Evolutionary conservation across 1,140 invertebrate genomes (phyloP).

Genomic region (Papilio polyxenes): DNA sequence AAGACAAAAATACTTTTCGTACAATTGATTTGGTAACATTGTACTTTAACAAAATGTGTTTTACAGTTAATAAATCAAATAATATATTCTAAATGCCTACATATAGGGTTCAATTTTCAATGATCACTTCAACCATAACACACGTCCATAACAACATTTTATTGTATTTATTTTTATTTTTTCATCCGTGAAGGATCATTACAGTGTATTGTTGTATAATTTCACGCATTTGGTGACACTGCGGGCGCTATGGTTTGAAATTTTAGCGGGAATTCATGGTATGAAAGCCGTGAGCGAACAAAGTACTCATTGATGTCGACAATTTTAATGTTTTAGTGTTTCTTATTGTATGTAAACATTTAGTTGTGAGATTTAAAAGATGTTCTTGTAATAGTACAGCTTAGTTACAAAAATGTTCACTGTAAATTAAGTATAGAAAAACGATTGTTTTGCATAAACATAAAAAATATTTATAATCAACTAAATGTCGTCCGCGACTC

Average conservation of each 20-base stretch:
- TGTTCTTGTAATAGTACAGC: constrained; percentile 39
- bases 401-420: constrained; percentile 40
- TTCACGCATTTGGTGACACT: constrained; percentile 77
- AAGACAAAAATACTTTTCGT: constrained; percentile 4
- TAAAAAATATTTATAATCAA: no score
- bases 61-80: constrained; percentile 11
- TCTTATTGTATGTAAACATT: constrained; percentile 47
- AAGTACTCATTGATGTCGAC: constrained; percentile 57
- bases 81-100: neutral
- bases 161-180: constrained; percentile 70
- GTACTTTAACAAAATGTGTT: constrained; percentile 28
- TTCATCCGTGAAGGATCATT: constrained; percentile 71
- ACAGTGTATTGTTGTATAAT: constrained; percentile 73
- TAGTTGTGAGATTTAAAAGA: constrained; percentile 40
- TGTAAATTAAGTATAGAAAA: neutral
- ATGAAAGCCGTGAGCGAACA: constrained; percentile 59
- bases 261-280: constrained; percentile 67
- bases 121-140: constrained; percentile 39
- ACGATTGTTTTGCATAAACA: neutral
- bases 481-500: no score
- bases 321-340: constrained; percentile 62
- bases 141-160: constrained; percentile 52
- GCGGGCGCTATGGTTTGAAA: constrained; percentile 63
- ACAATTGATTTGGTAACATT: constrained; percentile 26
- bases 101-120: constrained; percentile 46